Base-by-base conservation (phyloP, 2,888 invertebrate species). In the Embidobia sp. region DNA sequence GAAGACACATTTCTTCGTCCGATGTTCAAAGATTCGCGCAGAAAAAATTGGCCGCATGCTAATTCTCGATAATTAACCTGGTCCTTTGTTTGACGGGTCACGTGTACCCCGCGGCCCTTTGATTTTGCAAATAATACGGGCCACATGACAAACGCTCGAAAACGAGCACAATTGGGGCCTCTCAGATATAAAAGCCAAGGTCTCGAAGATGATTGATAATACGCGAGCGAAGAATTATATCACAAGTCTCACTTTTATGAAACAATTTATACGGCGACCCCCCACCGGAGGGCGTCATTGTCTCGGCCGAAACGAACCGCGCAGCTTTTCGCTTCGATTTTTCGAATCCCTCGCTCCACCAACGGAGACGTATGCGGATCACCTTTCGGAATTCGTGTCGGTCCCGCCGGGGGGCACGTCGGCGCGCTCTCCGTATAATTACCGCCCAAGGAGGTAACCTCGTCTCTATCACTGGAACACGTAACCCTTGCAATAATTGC, bases 351-450 rank as follows among this genome's bases (percentile, higher is more conserved):
- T 70, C 61, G 57, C 73, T 81, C 78, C 78, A 66, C 66, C 46
- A 67, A 35, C 35, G 49, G 76, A 85, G 83, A 82, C 80, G 81
- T 81, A 82, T 79, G 82, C 79, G 84, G 85, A 86, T 85, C 86
- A 85, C 82, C 86, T 86, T 85, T 86, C 77, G 84, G 82, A 83
- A 85, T 86, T 87, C 82, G 85, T 85, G 86, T 85, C 80, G 81
- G 78, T 61, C 83, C 70, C 87, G 79, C 81, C 84, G 82, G 87
- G 86, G 86, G 85, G 85, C 82, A 59, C 74, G 74, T 61, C 69
- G 59, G 70, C 70, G 66, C 67, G 49, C 63, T 75, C 66, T 74
- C 80, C 80, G 76, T 84, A 86, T 87, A 87, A 87, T 87, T 88
- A 87, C 83, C 84, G 80, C 83, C 73, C 80, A 80, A 79, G 80